Conservation (phyloP, 2,113 vertebrate species). For the Gracilinanus agilis region DNA sequence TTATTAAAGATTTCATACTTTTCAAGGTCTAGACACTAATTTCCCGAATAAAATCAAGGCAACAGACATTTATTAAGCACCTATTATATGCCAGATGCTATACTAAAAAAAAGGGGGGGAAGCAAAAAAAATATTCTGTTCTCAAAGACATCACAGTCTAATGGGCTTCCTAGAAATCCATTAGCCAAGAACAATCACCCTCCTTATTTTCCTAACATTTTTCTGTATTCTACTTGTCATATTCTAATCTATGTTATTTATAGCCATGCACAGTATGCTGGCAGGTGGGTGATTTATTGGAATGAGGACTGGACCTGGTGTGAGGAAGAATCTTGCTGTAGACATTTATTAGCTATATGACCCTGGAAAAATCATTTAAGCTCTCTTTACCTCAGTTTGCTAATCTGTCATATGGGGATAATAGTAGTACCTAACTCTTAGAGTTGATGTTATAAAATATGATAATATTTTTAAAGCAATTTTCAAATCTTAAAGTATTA, state of each 20-base stretch:
- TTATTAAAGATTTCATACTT: not conserved
- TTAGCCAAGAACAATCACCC: not conserved
- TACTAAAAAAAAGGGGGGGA: not conserved
- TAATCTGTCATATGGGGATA: not conserved
- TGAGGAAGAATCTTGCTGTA: not conserved
- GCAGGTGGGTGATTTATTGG: not conserved
- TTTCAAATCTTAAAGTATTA: not conserved
- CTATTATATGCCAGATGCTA: not conserved
- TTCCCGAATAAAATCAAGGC: not conserved
- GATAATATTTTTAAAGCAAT: not conserved
- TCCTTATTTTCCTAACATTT: not conserved
- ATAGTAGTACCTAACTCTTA: not conserved
- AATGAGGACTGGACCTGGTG: not conserved
- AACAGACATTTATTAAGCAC: not conserved
- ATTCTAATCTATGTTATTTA: not conserved
- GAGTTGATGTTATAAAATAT: not conserved
- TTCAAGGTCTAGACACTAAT: not conserved
- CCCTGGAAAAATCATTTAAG: not conserved
- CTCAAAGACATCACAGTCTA: not conserved
- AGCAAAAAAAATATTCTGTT: not conserved
- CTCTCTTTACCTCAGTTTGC: not conserved
- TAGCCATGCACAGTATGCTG: not conserved
- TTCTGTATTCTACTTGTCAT: not conserved
- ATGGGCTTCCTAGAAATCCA: not conserved
- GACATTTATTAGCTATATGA: not conserved